Evolutionary conservation across 2,888 invertebrate genomes (phyloP), one percentile per base, ranked within the genome.

Genomic region (Acronicta aceris): DNA sequence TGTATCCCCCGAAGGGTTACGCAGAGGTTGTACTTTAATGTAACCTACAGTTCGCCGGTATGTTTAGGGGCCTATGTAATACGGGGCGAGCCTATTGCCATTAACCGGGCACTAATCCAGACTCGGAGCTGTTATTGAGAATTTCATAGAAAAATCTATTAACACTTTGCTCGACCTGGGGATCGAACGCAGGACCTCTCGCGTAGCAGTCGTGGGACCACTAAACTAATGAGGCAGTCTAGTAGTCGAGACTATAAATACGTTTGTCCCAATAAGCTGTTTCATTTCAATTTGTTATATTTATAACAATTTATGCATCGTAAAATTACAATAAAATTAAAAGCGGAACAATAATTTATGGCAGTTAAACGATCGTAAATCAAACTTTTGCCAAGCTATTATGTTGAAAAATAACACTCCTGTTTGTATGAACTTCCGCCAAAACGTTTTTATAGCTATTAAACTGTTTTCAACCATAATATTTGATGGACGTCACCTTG

Each of bases 331-430:
- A 41, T 16, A 53, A 52, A 59, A 54, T 60, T 61, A 56, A 70
- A 61, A 41, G 21, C 17, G 15, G 17, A 55, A 74, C 55, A 33
- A 55, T 64, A 52, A 59, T 73, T 62, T 41, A 74, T 65, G 40
- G 48, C 41, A 46, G 41, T 51, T 52, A 59, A 63, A 54, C 50
- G 55, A 54, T 16, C 40, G 27, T 64, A 65, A 65, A 61, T 65
- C 52, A 65, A 67, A 63, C 38, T 71, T 71, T 56, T 59, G 1
- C 52, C 10, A 58, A 50, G 56, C 67, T 66, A 66, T 73, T 60
- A 53, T 40, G 48, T 47, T 56, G 15, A 48, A 56, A 56, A 67
- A 57, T 48, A 60, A 55, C 59, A 63, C 52, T 63, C 60, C 56
- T 56, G 50, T 75, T 67, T 58, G 63, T 55, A 52, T 49, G 9